phyloP scores from a whole-genome alignment of 2,113 vertebrate species.

The Noturus placidus region DNA sequence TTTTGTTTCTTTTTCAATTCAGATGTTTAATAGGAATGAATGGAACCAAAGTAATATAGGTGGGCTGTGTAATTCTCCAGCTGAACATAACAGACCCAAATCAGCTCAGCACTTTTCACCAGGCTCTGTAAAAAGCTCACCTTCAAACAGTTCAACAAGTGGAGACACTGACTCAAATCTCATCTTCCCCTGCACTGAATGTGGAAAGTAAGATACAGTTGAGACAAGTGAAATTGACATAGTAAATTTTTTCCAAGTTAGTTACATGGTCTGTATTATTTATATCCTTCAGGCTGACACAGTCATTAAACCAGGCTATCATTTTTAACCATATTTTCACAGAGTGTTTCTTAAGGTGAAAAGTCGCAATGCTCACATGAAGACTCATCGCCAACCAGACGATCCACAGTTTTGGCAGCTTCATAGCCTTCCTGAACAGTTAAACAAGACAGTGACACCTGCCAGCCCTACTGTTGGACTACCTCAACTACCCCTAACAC shows the following conservation, averaged over 20 bases:
- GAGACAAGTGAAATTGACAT: background rate
- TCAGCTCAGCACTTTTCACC: conserved; percentile 70
- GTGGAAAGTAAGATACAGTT: conserved; percentile 78
- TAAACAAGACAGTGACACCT: conserved; percentile 17
- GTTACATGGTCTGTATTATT: background rate
- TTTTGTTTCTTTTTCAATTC: conserved; percentile 30
- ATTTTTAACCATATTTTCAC: conserved; percentile 18
- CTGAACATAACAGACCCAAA: conserved; percentile 68
- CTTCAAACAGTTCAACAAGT: conserved; percentile 81
- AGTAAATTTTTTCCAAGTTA: background rate
- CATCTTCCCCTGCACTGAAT: conserved; percentile 86
- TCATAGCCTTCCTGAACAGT: conserved; percentile 31
- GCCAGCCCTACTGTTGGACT: conserved; percentile 29
- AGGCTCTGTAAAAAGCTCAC: conserved; percentile 81
- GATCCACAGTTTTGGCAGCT: conserved; percentile 65
- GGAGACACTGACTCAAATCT: conserved; percentile 79
- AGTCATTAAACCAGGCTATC: background rate
- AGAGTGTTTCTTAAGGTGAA: conserved; percentile 90
- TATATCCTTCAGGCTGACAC: background rate
- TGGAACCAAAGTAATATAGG: conserved; percentile 75
- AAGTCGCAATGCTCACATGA: conserved; percentile 91
- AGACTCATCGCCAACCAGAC: conserved; percentile 84
- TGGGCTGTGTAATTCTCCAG: conserved; percentile 60
- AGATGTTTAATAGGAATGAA: conserved; percentile 79
- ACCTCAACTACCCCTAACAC: conserved; percentile 21